Base-by-base conservation (phyloP, 1,140 invertebrate genomes). In the Limonius californicus region DNA sequence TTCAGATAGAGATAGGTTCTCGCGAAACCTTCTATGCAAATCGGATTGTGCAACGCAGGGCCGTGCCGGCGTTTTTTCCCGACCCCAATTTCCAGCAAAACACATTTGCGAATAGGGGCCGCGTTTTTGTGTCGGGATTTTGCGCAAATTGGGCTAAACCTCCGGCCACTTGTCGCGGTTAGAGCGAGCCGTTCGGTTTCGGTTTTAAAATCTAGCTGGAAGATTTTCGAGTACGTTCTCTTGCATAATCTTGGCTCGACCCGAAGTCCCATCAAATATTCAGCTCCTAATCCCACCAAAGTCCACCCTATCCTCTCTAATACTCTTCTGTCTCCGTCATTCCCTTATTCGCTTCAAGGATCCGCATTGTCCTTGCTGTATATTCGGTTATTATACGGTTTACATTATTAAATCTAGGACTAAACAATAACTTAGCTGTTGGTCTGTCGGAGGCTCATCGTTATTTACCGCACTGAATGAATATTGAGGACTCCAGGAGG, bases 241-340 rank as follows among this genome's bases (percentile, higher is more conserved):
- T 55, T 30, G 54, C 54, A 35, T 55, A 55, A 55, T 55, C 54
- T 55, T 32, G 54, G 20, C 54, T 30, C 21, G 54, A 18, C 21
- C 56, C 32, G 12, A 19, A 57, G 20, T 47, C 55, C 61, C 21
- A 63, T 63, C 61, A 63, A 63, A 63, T 63, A 63, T 63, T 63
- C 61, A 63, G 30, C 61, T 56, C 57, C 56, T 63, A 63, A 63
- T 63, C 61, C 61, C n/a, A 43, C 56, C 47, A 58, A 63, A 63
- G 45, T 63, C 61, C 56, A 42, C 18, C 55, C 39, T 58, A 39
- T 61, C 47, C 30, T 21, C 42, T 45, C 50, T 61, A 62, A 62
- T 62, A 57, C 60, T 21, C 20, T 23, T 20, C 20, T 27, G 20
- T 23, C 59, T 43, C 50, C 21, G 54, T 32, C 59, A 7, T 19